These are phyloP conservation scores for Octodon degus DNA, from an alignment of 2,113 vertebrate genomes.

Conservation along the genomic window DNA sequence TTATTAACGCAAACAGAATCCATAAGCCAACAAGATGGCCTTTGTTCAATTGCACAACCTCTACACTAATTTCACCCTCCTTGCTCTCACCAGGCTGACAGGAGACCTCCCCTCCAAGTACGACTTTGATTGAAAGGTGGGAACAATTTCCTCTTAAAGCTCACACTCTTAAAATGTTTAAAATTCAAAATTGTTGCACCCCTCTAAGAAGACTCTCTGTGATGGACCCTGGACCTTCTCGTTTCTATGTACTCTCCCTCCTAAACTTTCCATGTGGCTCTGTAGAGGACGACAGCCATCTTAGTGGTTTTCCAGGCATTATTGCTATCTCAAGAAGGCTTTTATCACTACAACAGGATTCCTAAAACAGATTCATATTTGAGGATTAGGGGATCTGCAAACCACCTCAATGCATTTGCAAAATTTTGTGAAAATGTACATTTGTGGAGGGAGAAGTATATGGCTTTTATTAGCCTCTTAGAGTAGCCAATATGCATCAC, in stretches of 20 bases:
- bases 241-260: background rate
- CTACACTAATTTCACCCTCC: background rate
- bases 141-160: constrained; percentile 14
- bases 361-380: background rate
- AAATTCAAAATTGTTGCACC: background rate
- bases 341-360: background rate
- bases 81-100: background rate
- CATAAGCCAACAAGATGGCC: constrained; percentile 55
- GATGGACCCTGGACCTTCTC: background rate
- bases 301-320: background rate
- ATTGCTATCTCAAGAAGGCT: background rate
- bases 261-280: background rate
- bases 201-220: background rate
- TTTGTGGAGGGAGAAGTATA: background rate
- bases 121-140: constrained; percentile 20
- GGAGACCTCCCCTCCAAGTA: background rate
- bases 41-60: constrained; percentile 42
- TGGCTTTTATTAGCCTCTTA: background rate
- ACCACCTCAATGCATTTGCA: background rate
- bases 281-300: background rate
- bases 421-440: background rate
- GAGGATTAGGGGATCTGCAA: background rate
- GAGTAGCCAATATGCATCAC: background rate
- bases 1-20: constrained; percentile 43
- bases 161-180: constrained; percentile 22